Evolutionary conservation across 2,113 vertebrate species (phyloP).

Genomic region (Alligator mississippiensis): DNA sequence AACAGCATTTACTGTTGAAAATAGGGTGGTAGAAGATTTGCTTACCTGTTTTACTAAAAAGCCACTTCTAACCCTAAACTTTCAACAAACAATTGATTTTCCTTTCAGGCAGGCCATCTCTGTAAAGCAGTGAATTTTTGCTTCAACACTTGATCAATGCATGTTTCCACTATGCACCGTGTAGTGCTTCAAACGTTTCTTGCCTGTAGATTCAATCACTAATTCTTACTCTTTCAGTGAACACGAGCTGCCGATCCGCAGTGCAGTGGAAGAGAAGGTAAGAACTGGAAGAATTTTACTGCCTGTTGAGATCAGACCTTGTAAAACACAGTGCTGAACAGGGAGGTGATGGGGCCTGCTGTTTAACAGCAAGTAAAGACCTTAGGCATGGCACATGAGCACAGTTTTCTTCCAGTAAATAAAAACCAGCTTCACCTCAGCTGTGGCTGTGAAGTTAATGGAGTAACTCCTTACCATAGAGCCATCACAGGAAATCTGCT

Average conservation of each 20-base stretch:
- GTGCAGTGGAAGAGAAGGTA: slow-evolving; percentile 90
- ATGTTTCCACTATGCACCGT: neutral
- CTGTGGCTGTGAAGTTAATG: neutral
- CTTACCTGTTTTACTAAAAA: neutral
- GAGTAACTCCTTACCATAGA: rapidly evolving
- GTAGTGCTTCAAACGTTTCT: neutral
- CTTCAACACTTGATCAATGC: neutral
- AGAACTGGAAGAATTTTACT: slow-evolving; percentile 7
- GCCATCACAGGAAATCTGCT: neutral
- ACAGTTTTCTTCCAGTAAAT: neutral
- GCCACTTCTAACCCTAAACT: neutral
- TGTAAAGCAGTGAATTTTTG: neutral
- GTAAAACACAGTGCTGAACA: neutral
- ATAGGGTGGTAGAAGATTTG: neutral
- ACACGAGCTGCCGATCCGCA: slow-evolving; percentile 86
- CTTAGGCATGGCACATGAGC: neutral
- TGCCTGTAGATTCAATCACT: neutral
- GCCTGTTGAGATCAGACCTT: neutral
- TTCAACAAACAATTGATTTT: neutral
- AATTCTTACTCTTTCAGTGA: slow-evolving; percentile 80
- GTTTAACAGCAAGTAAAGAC: neutral
- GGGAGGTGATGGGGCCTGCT: neutral
- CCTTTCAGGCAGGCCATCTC: neutral
- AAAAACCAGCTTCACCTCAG: neutral
- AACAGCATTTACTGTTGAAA: neutral